Conservation (phyloP, 2,888 invertebrate species). For the Andrena trimmerana region DNA sequence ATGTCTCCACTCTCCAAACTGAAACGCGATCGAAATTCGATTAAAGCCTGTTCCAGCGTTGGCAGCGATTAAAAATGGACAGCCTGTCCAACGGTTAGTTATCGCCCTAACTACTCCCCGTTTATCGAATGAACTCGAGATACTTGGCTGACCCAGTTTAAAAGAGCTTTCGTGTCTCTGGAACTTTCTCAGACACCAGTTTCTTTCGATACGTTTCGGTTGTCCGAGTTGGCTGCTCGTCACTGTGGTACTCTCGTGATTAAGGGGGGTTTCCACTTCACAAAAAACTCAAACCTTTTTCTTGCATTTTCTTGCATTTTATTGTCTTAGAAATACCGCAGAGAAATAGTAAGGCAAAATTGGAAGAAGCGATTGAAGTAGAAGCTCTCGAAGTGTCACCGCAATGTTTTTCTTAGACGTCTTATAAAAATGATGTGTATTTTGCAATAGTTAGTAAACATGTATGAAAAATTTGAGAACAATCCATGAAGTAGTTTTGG, state of each 20-base stretch:
- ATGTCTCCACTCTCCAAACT: not conserved
- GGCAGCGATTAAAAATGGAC: slow-evolving; percentile 8
- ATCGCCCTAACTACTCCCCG: not conserved
- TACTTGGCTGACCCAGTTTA: not conserved
- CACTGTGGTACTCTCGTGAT: not conserved
- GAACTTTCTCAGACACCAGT: not conserved
- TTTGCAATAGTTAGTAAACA: no score
- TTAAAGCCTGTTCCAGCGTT: slow-evolving; percentile 2
- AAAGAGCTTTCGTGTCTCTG: not conserved
- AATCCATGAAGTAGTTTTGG: no score
- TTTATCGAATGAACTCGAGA: slow-evolving; percentile 15
- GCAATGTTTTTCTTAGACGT: no score
- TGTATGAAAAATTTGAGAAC: no score
- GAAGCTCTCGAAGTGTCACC: no score
- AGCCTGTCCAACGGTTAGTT: slow-evolving; percentile 2
- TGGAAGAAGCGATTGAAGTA: no score
- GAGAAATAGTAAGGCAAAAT: no score
- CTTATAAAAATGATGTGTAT: no score
- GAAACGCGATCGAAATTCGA: not conserved
- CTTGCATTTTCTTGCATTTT: no score
- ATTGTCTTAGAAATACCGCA: no score
- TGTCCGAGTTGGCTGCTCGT: not conserved
- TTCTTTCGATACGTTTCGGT: not conserved
- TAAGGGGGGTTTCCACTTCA: no score
- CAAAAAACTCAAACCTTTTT: no score